Base-by-base conservation (phyloP, 2,888 invertebrate genomes). In the Camptogramma bilineatum region DNA sequence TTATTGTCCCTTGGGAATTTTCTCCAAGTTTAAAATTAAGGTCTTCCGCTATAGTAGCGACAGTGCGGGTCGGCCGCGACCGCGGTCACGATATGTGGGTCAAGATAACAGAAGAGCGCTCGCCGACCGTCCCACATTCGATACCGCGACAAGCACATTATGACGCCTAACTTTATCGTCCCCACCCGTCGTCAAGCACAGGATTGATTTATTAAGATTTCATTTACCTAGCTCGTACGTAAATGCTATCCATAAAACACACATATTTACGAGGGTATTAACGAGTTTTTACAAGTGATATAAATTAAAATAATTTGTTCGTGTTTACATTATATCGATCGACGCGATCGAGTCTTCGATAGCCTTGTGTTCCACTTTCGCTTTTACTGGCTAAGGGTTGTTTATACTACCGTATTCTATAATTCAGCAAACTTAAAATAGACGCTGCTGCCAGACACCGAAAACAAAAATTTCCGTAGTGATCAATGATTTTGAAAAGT, bases 21-120 rank as follows among this genome's bases (percentile, higher is more conserved):
- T 62, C 66, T 66, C 72, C 72, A 77, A 76, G 74, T 74, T 72
- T 69, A 76, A 78, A 83, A 85, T 84, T 83, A 83, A 81, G 81
- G 81, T 82, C 78, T 85, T 83, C 82, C 83, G 83, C 79, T 82
- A 80, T 73, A 78, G 75, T 71, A 61, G 69, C 68, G 73, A 52
- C 54, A 58, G 66, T 69, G 62, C 62, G 69, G 76, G 73, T 70
- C 77, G 84, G 79, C 81, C 82, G 80, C 81, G 78, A 77, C 83
- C 82, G 85, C 85, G 87, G 86, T 83, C 86, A 81, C 81, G 72
- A 74, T 81, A 89, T 85, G 85, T 88, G 81, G 89, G 89, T 89
- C 89, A 88, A 88, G 88, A 87, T 84, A 85, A 85, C 83, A 79
- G 81, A 83, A 84, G 84, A 84, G 84, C 74, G 74, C 75, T 75